Evolutionary conservation across 2,888 invertebrate species (phyloP).

Genomic region (Steinernema scapterisci): DNA sequence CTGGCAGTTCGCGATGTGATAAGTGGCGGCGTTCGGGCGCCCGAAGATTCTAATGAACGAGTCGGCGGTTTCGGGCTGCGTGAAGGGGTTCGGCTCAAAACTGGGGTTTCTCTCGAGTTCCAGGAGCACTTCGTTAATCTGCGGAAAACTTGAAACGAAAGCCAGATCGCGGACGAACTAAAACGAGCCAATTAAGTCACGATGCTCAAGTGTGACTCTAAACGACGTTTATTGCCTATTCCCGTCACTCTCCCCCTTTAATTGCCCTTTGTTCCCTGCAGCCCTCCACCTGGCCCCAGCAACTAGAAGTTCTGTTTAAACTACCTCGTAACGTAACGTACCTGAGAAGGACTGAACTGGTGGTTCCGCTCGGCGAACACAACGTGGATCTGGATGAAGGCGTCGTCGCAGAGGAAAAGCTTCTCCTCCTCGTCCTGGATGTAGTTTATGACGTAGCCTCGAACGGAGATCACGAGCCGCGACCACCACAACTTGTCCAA

Average conservation of each 20-base stretch:
- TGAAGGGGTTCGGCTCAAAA: slow-evolving; percentile 34
- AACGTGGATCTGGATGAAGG: slow-evolving; percentile 57
- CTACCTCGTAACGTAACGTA: no score
- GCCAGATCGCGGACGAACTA: slow-evolving; percentile 42
- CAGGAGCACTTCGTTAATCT: slow-evolving; percentile 37
- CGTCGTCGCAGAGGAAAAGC: slow-evolving; percentile 58
- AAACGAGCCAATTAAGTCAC: neutral
- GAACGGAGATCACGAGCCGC: slow-evolving; percentile 58
- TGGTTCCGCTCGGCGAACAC: slow-evolving; percentile 48
- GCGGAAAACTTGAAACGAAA: slow-evolving; percentile 36
- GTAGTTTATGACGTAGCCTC: slow-evolving; percentile 60
- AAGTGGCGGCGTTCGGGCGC: slow-evolving; percentile 39
- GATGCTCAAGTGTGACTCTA: neutral
- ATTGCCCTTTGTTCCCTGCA: neutral
- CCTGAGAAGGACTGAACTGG: slow-evolving; percentile 18
- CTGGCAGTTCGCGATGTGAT: slow-evolving; percentile 46
- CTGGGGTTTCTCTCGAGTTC: slow-evolving; percentile 30
- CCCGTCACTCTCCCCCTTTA: neutral
- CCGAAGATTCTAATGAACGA: slow-evolving; percentile 37
- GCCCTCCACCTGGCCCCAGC: neutral
- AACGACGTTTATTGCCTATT: neutral
- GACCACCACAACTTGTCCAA: slow-evolving; percentile 63
- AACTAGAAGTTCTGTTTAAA: neutral
- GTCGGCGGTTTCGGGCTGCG: slow-evolving; percentile 17
- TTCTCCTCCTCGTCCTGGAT: slow-evolving; percentile 48